Evolutionary conservation across 2,797 vertebrate species (phyloP), one percentile per base, ranked within the genome.

Genomic region (Orientallactaga sibirica): DNA sequence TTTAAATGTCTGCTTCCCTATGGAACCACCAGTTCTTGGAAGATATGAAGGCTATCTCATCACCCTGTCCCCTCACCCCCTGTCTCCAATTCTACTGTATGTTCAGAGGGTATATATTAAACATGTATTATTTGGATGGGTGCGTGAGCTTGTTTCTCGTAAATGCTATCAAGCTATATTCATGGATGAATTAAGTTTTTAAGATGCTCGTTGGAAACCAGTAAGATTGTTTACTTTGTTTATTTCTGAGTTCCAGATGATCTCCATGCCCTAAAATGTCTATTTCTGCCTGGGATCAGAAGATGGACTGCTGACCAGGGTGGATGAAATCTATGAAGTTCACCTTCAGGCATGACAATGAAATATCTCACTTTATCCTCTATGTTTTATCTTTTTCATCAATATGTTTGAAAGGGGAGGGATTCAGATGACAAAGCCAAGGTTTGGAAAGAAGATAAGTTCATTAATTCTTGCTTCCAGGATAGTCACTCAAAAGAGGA

Each of bases 61-160:
- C 52, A 7, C 48, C 10, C 43, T 48, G 2, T 48, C 48, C 48
- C 48, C 48, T 48, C 48, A 48, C 48, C 52, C 18, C 62, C 3
- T 52, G 37, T 73, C 71, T 83, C 73, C 9, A 24, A 7, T 19
- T 64, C 58, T 84, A n/a, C 5, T 29, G 27, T 7, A 74, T 29
- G 55, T 84, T 14, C 71, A 37, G 2, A 16, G 43, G 29, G 48
- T 41, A 8, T 15, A 75, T 75, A 77, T 83, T 78, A 92, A 87
- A 70, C 43, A 91, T 61, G 33, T 25, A 62, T 83, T 68, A 79
- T 70, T 62, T 89, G 64, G 16, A 27, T 78, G 48, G 37, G 70
- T 86, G 43, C 25, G 15, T 12, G 86, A 93, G n/a, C 1, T 84
- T 88, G 43, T 86, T 96, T 81, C 20, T 86, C 67, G 76, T 92